These are phyloP conservation scores for Rhopilema esculentum DNA, from an alignment of 30 jellyfish, hydroid and myxozoan species.

Conservation along the genomic window DNA sequence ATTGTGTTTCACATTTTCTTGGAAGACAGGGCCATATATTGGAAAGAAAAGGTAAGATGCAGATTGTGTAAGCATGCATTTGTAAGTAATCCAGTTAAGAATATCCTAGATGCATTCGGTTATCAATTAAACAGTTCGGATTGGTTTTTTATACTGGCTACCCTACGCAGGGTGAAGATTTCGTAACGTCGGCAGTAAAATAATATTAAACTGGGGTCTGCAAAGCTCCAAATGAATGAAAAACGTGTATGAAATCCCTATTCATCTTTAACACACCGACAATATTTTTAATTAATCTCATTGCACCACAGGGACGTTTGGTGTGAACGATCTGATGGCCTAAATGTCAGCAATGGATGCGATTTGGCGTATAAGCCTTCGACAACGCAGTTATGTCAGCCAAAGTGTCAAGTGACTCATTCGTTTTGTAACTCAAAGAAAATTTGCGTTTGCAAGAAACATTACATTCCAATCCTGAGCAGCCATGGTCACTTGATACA, in stretches of 20 bases:
- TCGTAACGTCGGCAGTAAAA: too few species aligned
- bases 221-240: too few species aligned
- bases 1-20: constrained; percentile 51
- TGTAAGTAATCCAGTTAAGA: too few species aligned
- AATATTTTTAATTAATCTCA: not conserved
- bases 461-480: constrained; percentile 43
- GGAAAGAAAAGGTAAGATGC: constrained; percentile 45
- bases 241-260: too few species aligned
- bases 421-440: constrained; percentile 48
- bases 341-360: constrained; percentile 55
- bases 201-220: too few species aligned
- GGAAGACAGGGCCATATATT: constrained; percentile 50
- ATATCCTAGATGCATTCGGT: too few species aligned
- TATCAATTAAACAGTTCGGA: too few species aligned
- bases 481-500: constrained; percentile 58
- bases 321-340: constrained; percentile 76
- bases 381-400: constrained; percentile 42
- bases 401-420: constrained; percentile 56
- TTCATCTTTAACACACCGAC: too few species aligned
- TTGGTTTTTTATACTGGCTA: too few species aligned
- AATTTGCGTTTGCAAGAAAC: constrained; percentile 49
- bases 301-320: constrained; percentile 46
- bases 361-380: constrained; percentile 44
- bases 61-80: too few species aligned
- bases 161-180: too few species aligned